Percentiles rank a stretch among this genome's conserved stretches.
phyloP scores from a whole-genome alignment of 2,113 vertebrate genomes.

The Columbina picui region DNA sequence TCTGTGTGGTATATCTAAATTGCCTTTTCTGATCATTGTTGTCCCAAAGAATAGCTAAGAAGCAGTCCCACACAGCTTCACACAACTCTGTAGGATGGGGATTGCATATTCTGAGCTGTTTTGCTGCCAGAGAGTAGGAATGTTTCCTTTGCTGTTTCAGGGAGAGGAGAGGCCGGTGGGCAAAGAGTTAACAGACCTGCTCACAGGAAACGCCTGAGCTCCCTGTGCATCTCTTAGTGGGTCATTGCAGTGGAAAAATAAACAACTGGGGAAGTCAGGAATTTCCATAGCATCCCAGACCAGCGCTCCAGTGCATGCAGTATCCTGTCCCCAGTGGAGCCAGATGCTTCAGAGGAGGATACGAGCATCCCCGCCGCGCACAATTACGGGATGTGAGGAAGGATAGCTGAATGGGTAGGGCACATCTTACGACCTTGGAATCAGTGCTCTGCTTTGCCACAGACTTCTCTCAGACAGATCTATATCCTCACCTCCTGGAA shows the following conservation, averaged over 20 bases:
- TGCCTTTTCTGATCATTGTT: conserved; percentile 13
- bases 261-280: conserved; percentile 38
- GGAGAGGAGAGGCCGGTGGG: neutral
- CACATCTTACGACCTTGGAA: neutral
- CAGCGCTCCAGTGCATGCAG: neutral
- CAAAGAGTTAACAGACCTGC: conserved; percentile 1
- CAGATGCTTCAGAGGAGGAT: conserved; percentile 35
- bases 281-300: conserved; percentile 34
- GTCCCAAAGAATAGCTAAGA: neutral
- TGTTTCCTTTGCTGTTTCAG: neutral
- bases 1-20: conserved; percentile 30
- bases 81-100: neutral
- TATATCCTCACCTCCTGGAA: neutral
- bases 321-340: conserved; percentile 21
- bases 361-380: neutral
- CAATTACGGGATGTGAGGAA: neutral
- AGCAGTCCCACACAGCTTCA: neutral
- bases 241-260: conserved; percentile 42
- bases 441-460: neutral
- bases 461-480: neutral
- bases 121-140: neutral
- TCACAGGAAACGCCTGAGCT: neutral
- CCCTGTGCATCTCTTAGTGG: conserved; percentile 22
- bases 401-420: neutral
- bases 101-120: neutral